Percentiles rank a stretch among this genome's conserved stretches.
Conservation (phyloP, 1,140 invertebrate genomes). For the Cardiocondyla obscurior region DNA sequence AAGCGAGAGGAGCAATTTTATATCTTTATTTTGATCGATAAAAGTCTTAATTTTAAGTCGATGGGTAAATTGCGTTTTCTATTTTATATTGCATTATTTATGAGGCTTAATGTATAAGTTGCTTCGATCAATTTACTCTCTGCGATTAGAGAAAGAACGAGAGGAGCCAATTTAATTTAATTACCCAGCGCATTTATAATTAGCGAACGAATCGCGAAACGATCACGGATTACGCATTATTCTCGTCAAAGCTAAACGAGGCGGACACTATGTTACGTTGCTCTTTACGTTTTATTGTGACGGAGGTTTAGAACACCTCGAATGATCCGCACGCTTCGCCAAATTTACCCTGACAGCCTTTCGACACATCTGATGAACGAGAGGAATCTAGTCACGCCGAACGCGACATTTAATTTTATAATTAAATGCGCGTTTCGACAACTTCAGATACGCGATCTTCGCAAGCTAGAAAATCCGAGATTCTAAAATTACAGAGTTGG, state of each 20-base stretch:
- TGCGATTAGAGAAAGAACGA: too few species aligned
- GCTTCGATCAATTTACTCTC: too few species aligned
- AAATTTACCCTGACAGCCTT: neutral
- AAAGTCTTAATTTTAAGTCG: too few species aligned
- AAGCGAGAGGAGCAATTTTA: too few species aligned
- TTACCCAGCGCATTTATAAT: neutral
- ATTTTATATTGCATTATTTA: too few species aligned
- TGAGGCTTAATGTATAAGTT: too few species aligned
- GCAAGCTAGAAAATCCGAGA: neutral
- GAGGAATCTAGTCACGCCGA: neutral
- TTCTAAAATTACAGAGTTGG: neutral
- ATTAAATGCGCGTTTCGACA: neutral
- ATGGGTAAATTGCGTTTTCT: too few species aligned
- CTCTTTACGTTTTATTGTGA: neutral
- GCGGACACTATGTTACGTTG: neutral
- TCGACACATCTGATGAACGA: neutral
- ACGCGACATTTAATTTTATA: neutral
- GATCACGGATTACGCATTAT: neutral
- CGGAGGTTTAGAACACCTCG: neutral
- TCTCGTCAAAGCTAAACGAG: slow-evolving; percentile 7
- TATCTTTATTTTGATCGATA: too few species aligned
- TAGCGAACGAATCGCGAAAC: neutral
- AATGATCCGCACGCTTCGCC: neutral
- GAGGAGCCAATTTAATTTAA: too few species aligned
- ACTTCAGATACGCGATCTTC: neutral